Percentiles rank a stretch among this genome's conserved stretches.
phyloP scores from a whole-genome alignment of 1,140 invertebrate genomes.

The Reticulitermes speratus region DNA sequence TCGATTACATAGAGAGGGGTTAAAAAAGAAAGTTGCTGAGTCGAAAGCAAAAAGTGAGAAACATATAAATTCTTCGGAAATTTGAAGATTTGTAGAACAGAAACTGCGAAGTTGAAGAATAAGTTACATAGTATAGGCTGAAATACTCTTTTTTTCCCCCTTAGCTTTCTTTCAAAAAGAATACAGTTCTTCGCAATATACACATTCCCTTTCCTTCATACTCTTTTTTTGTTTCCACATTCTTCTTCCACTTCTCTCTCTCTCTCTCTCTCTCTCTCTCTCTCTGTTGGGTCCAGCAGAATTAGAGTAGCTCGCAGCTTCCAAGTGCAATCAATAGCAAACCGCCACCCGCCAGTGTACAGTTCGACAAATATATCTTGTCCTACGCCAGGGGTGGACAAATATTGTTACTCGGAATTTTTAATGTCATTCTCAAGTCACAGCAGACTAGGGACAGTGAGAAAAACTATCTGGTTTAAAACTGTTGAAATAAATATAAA shows the following conservation, averaged over 20 bases:
- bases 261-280: background rate
- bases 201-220: background rate
- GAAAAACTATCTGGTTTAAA: too few relatives aligned
- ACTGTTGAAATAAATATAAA: too few relatives aligned
- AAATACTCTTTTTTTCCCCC: background rate
- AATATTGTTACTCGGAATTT: too few relatives aligned
- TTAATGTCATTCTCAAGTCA: too few relatives aligned
- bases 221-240: background rate
- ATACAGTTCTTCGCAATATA: background rate
- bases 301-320: background rate
- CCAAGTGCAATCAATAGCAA: background rate
- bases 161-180: background rate
- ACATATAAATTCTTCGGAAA: background rate
- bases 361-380: background rate
- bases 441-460: too few relatives aligned
- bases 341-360: background rate
- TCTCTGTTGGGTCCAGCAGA: background rate
- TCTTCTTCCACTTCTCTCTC: background rate
- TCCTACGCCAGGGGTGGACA: too few relatives aligned
- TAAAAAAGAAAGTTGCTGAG: too few relatives aligned
- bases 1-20: background rate
- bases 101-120: background rate
- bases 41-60: background rate
- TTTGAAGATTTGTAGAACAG: conserved; percentile 3
- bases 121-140: background rate